Base-by-base conservation (phyloP, 2,113 vertebrate species). In the Erythrocebus patas region DNA sequence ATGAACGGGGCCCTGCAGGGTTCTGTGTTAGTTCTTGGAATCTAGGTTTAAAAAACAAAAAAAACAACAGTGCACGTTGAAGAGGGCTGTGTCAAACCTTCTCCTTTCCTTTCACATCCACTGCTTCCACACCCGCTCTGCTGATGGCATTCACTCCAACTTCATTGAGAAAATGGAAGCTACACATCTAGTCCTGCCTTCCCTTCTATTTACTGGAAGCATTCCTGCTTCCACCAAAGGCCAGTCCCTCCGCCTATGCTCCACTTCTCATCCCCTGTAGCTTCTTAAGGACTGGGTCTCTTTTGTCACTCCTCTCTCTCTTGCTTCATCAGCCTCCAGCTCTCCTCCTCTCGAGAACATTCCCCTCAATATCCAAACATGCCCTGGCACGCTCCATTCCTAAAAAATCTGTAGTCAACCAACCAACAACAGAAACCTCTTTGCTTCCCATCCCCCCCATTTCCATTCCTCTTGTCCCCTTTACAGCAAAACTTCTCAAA, bases 131-230 rank as follows among this genome's bases (percentile, higher is more conserved):
- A 64, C 1, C 23, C 32, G 6, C 38, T 95, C 52, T 68, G 86
- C n/a, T 30, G 6, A 68, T 4, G 90, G 72, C 12, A 48, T 40
- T 30, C 30, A 52, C 64, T 68, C 43, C 17, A 20, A 86, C 11
- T 16, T 91, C n/a, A 13, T 13, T 25, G 25, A 40, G 35, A 48
- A 64, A 30, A 48, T 20, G 35, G 86, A 35, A 84, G 43, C 57
- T 2, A 40, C 38, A n/a, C 38, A 1, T 45, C 32, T 3, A 1
- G 7, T 32, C 38, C 0, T 0, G 18, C 16, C 40, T 68, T n/a
- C 35, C 9, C 40, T 52, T 40, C 66, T 25, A 1, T 27, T 45
- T 25, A 59, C 35, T 17, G 35, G 80, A 8, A 9, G 80, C 55
- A 35, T 25, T 38, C 27, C 48, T 8, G 38, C 16, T 2, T 16